Base-by-base conservation (phyloP, 2,888 invertebrate species). In the Habroteleia sp. region DNA sequence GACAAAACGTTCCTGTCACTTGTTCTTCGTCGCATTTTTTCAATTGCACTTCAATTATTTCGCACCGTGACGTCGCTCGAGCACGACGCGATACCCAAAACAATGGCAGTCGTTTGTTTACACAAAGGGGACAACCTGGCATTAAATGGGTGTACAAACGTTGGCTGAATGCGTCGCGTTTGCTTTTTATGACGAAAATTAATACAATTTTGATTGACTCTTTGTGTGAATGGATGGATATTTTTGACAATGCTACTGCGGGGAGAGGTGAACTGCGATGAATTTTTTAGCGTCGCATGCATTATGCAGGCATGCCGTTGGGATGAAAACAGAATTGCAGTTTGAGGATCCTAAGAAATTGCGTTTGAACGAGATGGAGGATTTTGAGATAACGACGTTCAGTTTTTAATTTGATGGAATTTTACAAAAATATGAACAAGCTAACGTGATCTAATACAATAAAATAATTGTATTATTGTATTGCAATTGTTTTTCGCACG, bases 21-120 rank as follows among this genome's bases (percentile, higher is more conserved):
- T 54, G 54, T 66, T 20, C 62, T 31, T 37, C 41, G 37, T 54
- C 41, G 44, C 29, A 10, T 44, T 33, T 41, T 54, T 72, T 58
- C 69, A 65, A 75, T 71, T 77, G 73, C 71, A 71, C 75, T 77
- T 77, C 62, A 77, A 77, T 77, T 77, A 75, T 75, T 77, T 75
- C 68, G 76, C 72, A 33, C 65, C 46, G 52, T 68, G 76, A 71
- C 62, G 62, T 74, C 20, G 69, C 63, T 44, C 37, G 31, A 69
- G 63, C n/a, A 27, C 56, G 20, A 41, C 65, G n/a, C 56, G 17
- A 44, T 66, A 50, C 39, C 66, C 46, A 72, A 72, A 76, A 76
- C 72, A 76, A 72, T 66, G 50, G 29, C 35, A 39, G 37, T 25
- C 37, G 52, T 46, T 63, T 60, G 71, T 54, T 65, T 65, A 35